Percentiles rank a stretch among this genome's conserved stretches.
These are phyloP conservation scores for Xyrauchen texanus DNA, from an alignment of 2,113 vertebrate genomes.

Conservation along the genomic window DNA sequence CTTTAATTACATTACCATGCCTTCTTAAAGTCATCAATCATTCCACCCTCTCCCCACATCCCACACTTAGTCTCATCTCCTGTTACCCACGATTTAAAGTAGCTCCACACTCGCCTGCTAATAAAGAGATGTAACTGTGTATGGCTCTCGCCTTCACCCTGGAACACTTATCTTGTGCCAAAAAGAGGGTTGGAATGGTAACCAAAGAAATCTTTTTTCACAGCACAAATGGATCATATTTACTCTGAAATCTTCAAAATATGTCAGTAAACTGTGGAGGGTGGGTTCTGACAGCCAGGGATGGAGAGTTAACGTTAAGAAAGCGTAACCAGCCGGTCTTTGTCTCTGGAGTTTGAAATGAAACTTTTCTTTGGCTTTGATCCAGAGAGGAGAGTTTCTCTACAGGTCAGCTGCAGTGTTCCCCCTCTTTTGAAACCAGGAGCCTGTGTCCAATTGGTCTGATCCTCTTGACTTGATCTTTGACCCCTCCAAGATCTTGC, in stretches of 20 bases:
- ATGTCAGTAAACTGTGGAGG: constrained; percentile 38
- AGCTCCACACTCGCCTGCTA: not conserved
- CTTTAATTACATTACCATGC: too few relatives aligned
- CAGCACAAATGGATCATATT: constrained; percentile 42
- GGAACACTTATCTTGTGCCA: not conserved
- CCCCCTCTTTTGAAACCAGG: constrained; percentile 62
- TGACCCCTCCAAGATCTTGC: constrained; percentile 64
- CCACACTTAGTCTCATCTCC: too few relatives aligned
- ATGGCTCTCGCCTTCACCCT: not conserved
- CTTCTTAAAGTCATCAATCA: too few relatives aligned
- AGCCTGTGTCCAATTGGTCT: constrained; percentile 73
- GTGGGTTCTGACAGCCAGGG: not conserved
- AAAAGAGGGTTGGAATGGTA: constrained; percentile 7
- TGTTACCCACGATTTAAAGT: constrained; percentile 50
- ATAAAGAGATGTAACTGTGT: not conserved
- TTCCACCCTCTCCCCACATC: too few relatives aligned
- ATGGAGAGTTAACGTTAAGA: not conserved
- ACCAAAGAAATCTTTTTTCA: constrained; percentile 23
- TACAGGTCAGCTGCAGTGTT: constrained; percentile 59
- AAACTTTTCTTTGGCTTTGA: constrained; percentile 66
- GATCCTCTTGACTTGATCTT: constrained; percentile 68
- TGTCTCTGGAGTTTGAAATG: constrained; percentile 18
- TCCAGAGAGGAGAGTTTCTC: constrained; percentile 54
- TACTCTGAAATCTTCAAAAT: constrained; percentile 31
- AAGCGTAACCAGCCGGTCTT: constrained; percentile 2